A percentile compares a stretch with the other conserved stretches of the same genome.
Conservation (phyloP, 2,888 invertebrate species). For the Cosmorhoe ocellata region DNA sequence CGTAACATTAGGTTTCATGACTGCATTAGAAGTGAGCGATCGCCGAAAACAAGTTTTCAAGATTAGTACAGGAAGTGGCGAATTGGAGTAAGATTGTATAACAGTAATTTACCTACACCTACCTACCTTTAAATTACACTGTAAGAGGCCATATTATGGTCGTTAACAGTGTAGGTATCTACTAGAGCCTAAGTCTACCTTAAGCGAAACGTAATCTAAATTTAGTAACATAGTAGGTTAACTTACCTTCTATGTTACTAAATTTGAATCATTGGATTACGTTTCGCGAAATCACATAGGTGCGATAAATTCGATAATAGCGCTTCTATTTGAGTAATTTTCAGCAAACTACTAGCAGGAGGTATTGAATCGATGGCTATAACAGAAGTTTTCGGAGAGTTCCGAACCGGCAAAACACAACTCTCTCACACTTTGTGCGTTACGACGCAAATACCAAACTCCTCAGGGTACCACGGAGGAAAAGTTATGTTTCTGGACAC, state of each 20-base stretch:
- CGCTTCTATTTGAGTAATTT: too few species aligned
- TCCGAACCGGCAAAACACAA: conserved; percentile 91
- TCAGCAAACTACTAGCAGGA: conserved; percentile 88
- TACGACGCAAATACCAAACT: conserved; percentile 88
- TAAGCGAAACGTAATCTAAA: too few species aligned
- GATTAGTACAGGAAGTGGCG: conserved; percentile 85
- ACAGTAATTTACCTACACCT: too few species aligned
- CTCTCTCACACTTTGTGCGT: conserved; percentile 91
- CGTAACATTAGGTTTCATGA: conserved; percentile 85
- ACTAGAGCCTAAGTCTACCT: too few species aligned
- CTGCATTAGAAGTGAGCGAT: conserved; percentile 88
- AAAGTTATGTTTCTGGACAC: conserved; percentile 92
- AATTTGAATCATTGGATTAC: too few species aligned
- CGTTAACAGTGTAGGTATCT: too few species aligned
- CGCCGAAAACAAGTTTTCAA: conserved; percentile 88
- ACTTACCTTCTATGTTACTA: too few species aligned
- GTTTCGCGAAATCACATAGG: too few species aligned
- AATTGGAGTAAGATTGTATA: conserved; percentile 90
- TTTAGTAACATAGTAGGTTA: too few species aligned
- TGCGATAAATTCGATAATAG: too few species aligned
- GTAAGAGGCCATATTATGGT: too few species aligned
- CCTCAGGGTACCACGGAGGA: conserved; percentile 87
- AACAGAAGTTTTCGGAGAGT: conserved; percentile 92
- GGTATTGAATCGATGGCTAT: conserved; percentile 93
- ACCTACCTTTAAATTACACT: too few species aligned